Evolutionary conservation across 2,797 vertebrate genomes (phyloP).

Genomic region (Orestias chungarensis): DNA sequence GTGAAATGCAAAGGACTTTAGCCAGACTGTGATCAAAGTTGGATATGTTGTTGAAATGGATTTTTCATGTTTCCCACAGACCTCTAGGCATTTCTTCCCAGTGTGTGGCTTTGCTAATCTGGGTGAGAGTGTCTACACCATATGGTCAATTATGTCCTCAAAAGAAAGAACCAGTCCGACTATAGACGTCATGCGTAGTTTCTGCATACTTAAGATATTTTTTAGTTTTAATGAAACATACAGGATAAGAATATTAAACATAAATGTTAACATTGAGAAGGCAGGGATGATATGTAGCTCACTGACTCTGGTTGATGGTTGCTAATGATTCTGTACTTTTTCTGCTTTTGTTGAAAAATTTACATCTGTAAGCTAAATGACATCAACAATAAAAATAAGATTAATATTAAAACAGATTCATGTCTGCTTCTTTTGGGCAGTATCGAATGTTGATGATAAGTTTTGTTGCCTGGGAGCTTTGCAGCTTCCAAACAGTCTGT

Average conservation of each 20-base stretch:
- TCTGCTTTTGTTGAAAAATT: slow-evolving; percentile 6
- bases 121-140: slow-evolving; percentile 18
- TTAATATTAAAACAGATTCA: too few species aligned
- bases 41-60: slow-evolving; percentile 61
- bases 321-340: background rate
- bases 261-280: slow-evolving; percentile 36
- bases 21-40: slow-evolving; percentile 62
- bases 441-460: slow-evolving; percentile 26
- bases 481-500: slow-evolving; percentile 24
- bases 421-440: slow-evolving; percentile 20
- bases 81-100: slow-evolving; percentile 55
- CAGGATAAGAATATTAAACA: slow-evolving; percentile 41
- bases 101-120: slow-evolving; percentile 35
- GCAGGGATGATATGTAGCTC: slow-evolving; percentile 26
- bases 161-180: slow-evolving; percentile 16
- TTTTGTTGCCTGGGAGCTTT: slow-evolving; percentile 17
- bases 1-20: slow-evolving; percentile 55
- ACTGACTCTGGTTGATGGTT: slow-evolving; percentile 7
- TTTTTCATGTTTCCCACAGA: slow-evolving; percentile 64
- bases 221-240: slow-evolving; percentile 39
- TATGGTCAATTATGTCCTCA: slow-evolving; percentile 35
- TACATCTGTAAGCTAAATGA: slow-evolving; percentile 38
- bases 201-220: slow-evolving; percentile 3
- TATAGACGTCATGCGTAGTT: slow-evolving; percentile 15
- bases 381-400: slow-evolving; percentile 37